A percentile compares a stretch with the other conserved stretches of the same genome.
These are phyloP conservation scores for Heliothis subflexa DNA, from an alignment of 1,140 invertebrate genomes.

Conservation along the genomic window DNA sequence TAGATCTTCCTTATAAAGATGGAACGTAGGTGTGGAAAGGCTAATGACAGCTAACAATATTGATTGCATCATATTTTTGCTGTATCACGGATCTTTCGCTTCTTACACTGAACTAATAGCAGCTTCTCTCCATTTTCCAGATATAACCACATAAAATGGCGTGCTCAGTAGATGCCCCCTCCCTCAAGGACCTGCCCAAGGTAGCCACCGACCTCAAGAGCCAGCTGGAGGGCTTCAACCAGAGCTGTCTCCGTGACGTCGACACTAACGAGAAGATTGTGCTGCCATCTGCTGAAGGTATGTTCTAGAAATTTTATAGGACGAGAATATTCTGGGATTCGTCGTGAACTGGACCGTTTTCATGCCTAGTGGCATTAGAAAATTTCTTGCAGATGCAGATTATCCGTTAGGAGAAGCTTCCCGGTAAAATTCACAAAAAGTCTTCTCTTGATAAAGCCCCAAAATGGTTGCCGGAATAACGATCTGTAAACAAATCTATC, in stretches of 20 bases:
- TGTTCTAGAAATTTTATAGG: not conserved
- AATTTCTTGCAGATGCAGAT: too few species aligned
- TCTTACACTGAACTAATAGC: not conserved
- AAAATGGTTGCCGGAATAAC: too few species aligned
- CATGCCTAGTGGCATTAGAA: too few species aligned
- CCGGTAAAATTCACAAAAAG: too few species aligned
- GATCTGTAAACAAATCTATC: too few species aligned
- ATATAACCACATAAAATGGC: constrained; percentile 87
- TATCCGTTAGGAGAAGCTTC: too few species aligned
- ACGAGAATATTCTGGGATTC: too few species aligned
- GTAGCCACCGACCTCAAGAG: constrained; percentile 95
- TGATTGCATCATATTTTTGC: not conserved
- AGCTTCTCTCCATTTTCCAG: constrained; percentile 56
- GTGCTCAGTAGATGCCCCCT: constrained; percentile 89
- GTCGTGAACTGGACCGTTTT: too few species aligned
- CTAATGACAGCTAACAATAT: not conserved
- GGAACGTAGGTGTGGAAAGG: not conserved
- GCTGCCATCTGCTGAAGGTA: constrained; percentile 95
- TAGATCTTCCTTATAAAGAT: not conserved
- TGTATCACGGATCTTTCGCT: too few species aligned
- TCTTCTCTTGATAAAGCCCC: too few species aligned
- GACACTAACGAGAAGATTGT: constrained; percentile 95
- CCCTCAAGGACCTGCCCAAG: constrained; percentile 95
- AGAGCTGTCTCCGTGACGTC: constrained; percentile 93
- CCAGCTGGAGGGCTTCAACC: constrained; percentile 95